Conservation (phyloP, 2,113 vertebrate genomes). For the Protobothrops flavoviridis region DNA sequence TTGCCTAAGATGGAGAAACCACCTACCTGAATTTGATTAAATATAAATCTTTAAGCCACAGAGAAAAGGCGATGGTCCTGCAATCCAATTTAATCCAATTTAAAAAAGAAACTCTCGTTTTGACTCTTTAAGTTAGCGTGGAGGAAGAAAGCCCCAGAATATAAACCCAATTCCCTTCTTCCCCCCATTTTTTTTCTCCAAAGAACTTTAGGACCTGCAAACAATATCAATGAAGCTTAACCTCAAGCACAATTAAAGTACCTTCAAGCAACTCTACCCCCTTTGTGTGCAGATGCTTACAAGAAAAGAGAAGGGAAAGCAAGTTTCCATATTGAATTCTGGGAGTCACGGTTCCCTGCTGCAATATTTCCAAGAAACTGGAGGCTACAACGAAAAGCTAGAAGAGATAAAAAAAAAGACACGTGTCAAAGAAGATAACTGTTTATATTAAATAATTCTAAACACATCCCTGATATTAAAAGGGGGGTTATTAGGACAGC, state of each 20-base stretch:
- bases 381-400: slow-evolving; percentile 89
- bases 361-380: slow-evolving; percentile 95
- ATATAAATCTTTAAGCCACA: background rate
- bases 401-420: slow-evolving; percentile 28
- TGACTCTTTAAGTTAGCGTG: background rate
- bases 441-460: background rate
- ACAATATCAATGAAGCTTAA: background rate
- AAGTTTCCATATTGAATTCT: slow-evolving; percentile 82
- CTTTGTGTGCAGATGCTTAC: slow-evolving; percentile 67
- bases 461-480: background rate
- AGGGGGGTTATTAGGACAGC: background rate
- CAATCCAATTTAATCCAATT: background rate
- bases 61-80: background rate
- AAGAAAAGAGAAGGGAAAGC: slow-evolving; percentile 77
- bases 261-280: background rate
- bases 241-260: background rate
- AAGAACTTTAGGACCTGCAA: slow-evolving; percentile 17
- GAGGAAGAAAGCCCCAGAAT: slow-evolving; percentile 31
- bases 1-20: background rate
- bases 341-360: slow-evolving; percentile 85
- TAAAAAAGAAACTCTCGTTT: background rate
- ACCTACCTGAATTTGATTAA: background rate
- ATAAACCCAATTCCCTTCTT: slow-evolving; percentile 18
- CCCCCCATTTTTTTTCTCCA: slow-evolving; percentile 29
- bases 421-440: background rate